These are phyloP conservation scores for Nephrotoma guestfalica DNA, from an alignment of 2,888 invertebrate species.

Conservation along the genomic window DNA sequence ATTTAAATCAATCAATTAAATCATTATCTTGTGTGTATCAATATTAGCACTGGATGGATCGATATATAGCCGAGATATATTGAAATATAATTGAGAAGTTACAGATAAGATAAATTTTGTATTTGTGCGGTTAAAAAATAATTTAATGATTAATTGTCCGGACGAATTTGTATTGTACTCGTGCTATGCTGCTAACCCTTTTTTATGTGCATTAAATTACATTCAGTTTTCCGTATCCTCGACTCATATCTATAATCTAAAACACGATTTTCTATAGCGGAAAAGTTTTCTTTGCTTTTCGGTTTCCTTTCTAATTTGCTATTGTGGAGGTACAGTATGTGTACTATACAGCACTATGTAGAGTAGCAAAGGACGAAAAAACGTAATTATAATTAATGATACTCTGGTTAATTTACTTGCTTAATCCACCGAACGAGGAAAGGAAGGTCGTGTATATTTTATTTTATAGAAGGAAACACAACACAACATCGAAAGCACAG, in stretches of 20 bases:
- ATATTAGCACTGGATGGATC: not conserved
- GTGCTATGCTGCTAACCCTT: not conserved
- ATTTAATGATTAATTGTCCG: not conserved
- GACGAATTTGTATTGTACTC: not conserved
- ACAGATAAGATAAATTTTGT: not conserved
- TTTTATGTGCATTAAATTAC: not conserved
- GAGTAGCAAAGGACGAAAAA: not conserved
- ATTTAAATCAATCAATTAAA: not conserved
- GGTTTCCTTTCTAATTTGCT: not conserved
- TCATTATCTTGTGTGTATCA: not conserved
- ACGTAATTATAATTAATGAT: not conserved
- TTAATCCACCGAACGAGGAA: not conserved
- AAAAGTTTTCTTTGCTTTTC: not conserved
- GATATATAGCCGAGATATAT: not conserved
- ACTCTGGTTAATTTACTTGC: not conserved
- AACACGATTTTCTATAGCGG: not conserved
- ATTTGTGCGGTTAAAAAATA: not conserved
- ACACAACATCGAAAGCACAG: not conserved
- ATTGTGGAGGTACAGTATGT: not conserved
- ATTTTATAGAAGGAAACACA: not conserved
- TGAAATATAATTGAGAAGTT: not conserved
- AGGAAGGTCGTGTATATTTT: not conserved
- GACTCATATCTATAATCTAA: not conserved
- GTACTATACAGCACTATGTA: not conserved
- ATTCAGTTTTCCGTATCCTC: not conserved